Conservation (phyloP, 1,140 invertebrate species). For the Propsilocerus akamusi region DNA sequence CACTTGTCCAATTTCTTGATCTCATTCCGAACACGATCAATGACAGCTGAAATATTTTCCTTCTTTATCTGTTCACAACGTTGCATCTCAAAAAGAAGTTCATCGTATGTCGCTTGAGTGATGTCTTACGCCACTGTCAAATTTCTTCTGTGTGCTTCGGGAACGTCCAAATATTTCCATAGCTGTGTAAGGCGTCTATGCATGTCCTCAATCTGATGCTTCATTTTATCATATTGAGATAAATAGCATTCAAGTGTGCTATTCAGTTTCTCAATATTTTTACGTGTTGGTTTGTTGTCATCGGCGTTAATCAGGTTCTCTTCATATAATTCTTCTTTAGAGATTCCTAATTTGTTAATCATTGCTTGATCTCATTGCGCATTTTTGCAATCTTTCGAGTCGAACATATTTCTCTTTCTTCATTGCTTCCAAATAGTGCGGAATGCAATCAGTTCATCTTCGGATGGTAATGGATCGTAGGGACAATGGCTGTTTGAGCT, state of each 20-base stretch:
- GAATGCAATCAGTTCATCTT: slow-evolving; percentile 29
- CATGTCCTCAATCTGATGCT: slow-evolving; percentile 25
- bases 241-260: slow-evolving; percentile 17
- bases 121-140: slow-evolving; percentile 31
- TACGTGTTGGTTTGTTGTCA: background rate
- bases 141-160: slow-evolving; percentile 24
- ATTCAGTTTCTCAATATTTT: background rate
- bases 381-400: slow-evolving; percentile 27
- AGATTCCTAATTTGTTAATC: slow-evolving; percentile 28
- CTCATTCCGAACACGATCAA: slow-evolving; percentile 45
- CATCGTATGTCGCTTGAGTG: slow-evolving; percentile 27
- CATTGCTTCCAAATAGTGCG: slow-evolving; percentile 29
- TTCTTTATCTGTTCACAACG: slow-evolving; percentile 39
- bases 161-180: slow-evolving; percentile 39
- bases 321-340: slow-evolving; percentile 20
- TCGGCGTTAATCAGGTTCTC: background rate
- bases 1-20: slow-evolving; percentile 47
- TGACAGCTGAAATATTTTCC: slow-evolving; percentile 45
- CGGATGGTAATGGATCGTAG: slow-evolving; percentile 27
- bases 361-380: slow-evolving; percentile 31
- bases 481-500: slow-evolving; percentile 23
- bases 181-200: slow-evolving; percentile 29
- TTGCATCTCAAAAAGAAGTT: slow-evolving; percentile 35
- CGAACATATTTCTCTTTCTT: slow-evolving; percentile 32
- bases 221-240: slow-evolving; percentile 19